phyloP scores from a whole-genome alignment of 2,888 invertebrate species.

The Drosophila rellima region DNA sequence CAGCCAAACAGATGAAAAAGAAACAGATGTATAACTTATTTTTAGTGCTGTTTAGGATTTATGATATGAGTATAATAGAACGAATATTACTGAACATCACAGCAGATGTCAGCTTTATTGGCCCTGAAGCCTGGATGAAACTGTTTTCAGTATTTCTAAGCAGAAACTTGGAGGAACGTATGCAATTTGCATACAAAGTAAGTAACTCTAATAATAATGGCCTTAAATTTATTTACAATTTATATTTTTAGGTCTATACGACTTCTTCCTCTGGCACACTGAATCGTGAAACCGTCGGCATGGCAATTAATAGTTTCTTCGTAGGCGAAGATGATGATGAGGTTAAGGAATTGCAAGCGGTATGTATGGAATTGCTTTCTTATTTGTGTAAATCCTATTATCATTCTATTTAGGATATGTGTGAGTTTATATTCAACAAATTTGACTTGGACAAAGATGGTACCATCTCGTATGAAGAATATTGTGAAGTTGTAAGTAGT shows the following conservation, averaged over 20 bases:
- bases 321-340: slow-evolving; percentile 89
- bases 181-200: slow-evolving; percentile 89
- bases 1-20: slow-evolving; percentile 85
- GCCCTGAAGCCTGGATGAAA: slow-evolving; percentile 89
- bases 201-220: background rate
- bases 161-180: slow-evolving; percentile 89
- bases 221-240: no score
- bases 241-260: slow-evolving; percentile 87
- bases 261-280: slow-evolving; percentile 89
- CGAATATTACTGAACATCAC: slow-evolving; percentile 88
- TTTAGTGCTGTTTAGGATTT: slow-evolving; percentile 90
- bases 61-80: slow-evolving; percentile 89
- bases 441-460: slow-evolving; percentile 92
- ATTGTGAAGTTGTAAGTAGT: slow-evolving; percentile 87
- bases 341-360: slow-evolving; percentile 88
- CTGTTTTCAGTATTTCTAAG: slow-evolving; percentile 90
- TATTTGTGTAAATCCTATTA: background rate
- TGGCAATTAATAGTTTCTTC: slow-evolving; percentile 85
- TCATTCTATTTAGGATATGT: slow-evolving; percentile 87
- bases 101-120: slow-evolving; percentile 85
- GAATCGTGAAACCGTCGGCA: slow-evolving; percentile 90
- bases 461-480: slow-evolving; percentile 87
- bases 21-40: slow-evolving; percentile 88
- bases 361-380: slow-evolving; percentile 23
- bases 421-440: slow-evolving; percentile 90